Percentiles rank a stretch among this genome's conserved stretches.
These are phyloP conservation scores for Ephydatia muelleri DNA, from an alignment of 37 sponge, comb jelly and placozoan genomes.

Conservation along the genomic window DNA sequence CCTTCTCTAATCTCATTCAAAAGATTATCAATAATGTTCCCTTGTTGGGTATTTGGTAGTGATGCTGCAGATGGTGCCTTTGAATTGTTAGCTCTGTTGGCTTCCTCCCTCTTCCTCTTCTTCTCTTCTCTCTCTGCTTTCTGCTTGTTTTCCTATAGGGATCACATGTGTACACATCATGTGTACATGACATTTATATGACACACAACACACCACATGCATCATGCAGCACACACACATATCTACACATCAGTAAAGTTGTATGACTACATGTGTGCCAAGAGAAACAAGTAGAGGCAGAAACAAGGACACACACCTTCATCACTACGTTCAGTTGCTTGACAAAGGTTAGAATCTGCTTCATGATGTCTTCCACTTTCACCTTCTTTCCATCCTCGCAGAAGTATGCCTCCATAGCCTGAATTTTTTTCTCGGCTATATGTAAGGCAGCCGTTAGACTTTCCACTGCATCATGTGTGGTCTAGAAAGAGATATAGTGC, in stretches of 20 bases:
- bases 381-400: conserved; percentile 82
- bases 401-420: conserved; percentile 66
- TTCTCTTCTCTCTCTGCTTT: conserved; percentile 60
- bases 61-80: not conserved
- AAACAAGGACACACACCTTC: conserved; percentile 34
- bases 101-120: conserved; percentile 55
- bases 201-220: too few species aligned
- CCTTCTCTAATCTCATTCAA: conserved; percentile 73
- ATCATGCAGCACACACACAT: not conserved
- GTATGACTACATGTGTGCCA: too few species aligned
- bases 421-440: conserved; percentile 32
- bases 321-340: conserved; percentile 41
- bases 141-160: conserved; percentile 68
- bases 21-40: conserved; percentile 63
- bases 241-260: too few species aligned
- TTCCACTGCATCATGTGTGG: conserved; percentile 42
- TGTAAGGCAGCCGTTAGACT: conserved; percentile 35
- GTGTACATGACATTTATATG: not conserved
- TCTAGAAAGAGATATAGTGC: not conserved
- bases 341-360: conserved; percentile 51
- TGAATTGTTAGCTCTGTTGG: conserved; percentile 34
- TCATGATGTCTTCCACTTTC: conserved; percentile 77
- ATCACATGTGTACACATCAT: too few species aligned
- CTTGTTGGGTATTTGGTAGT: not conserved
- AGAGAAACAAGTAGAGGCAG: too few species aligned